A percentile compares a stretch with the other conserved stretches of the same genome.
Conservation (phyloP, 2,113 vertebrate genomes). For the Orcinus orca region DNA sequence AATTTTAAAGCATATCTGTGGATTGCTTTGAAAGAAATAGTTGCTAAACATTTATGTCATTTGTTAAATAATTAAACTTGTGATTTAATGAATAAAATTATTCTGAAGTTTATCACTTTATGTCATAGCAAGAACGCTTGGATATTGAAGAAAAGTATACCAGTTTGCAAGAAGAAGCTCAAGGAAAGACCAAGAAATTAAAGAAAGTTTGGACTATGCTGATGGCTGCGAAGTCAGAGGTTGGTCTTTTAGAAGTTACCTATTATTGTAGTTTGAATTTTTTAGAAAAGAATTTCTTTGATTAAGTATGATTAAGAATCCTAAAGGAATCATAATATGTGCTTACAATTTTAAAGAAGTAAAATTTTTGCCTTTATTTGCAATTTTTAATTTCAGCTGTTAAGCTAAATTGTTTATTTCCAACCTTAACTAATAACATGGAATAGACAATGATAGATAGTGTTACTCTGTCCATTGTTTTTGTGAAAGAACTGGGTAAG, state of each 20-base stretch:
- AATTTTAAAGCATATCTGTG: neutral
- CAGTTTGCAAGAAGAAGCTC: conserved; percentile 97
- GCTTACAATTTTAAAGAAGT: conserved; percentile 19
- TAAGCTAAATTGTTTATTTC: neutral
- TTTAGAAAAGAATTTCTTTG: neutral
- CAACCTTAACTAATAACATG: neutral
- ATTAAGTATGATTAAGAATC: conserved; percentile 10
- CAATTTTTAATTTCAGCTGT: neutral
- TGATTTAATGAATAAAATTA: conserved; percentile 39
- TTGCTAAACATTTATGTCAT: neutral
- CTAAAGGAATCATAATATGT: neutral
- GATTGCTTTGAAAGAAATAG: conserved; percentile 12
- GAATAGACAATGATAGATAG: neutral
- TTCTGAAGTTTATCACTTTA: conserved; percentile 51
- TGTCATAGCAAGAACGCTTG: conserved; percentile 95
- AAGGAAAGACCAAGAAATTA: conserved; percentile 98
- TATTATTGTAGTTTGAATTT: neutral
- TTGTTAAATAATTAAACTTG: conserved; percentile 11
- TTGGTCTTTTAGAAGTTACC: conserved; percentile 71
- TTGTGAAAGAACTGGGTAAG: neutral
- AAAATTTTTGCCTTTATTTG: neutral
- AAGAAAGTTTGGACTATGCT: conserved; percentile 99
- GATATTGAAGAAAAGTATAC: conserved; percentile 99
- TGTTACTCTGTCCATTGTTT: neutral
- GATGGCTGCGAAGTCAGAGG: conserved; percentile 99